Evolutionary conservation across 2,113 vertebrate species (phyloP), one percentile per base, ranked within the genome.

Genomic region (Chaetops frenatus): DNA sequence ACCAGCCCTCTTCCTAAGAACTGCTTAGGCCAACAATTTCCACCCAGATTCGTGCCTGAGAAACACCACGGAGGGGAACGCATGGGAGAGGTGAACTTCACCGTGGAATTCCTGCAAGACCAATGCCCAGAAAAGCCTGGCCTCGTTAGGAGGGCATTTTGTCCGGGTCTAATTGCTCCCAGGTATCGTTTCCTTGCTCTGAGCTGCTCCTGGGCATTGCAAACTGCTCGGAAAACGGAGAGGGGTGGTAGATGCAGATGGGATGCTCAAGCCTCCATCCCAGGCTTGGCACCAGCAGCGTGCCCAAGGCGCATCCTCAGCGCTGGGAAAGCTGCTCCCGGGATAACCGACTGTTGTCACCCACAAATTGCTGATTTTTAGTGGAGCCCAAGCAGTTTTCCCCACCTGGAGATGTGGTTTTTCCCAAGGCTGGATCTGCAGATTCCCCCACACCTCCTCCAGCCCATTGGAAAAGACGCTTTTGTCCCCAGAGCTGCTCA

Each of bases 231-330:
- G 10, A 6, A 51, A 60, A 5, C 12, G 12, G 40, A 28, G 14
- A 9, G 44, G 47, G 36, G 16, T 7, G 88, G n/a, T n/a, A n/a
- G 64, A 36, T 5, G 27, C 0, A 9, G 54, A 12, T 7, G 44
- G 31, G 58, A 38, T 16, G 33, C 16, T 78, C 64, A 25, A 15
- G 31, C 14, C 28, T 60, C 51, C 31, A 13, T 13, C 27, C 20
- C 15, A 8, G 23, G 27, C 35, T 76, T 0, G 0, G 57, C 82
- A 66, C 31, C 31, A 17, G 35, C 24, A 72, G 2, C 0, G 1
- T 24, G n/a, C 47, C 40, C 65, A 24, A 29, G 2, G 1, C 5
- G 13, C 25, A 27, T 4, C 54, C 62, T 22, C 18, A 31, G 67
- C 0, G 0, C 10, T 0, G 2, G 25, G 35, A 47, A 29, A 51